These are phyloP conservation scores for Zophobas atratus DNA, from an alignment of 1,140 invertebrate species.

Conservation along the genomic window DNA sequence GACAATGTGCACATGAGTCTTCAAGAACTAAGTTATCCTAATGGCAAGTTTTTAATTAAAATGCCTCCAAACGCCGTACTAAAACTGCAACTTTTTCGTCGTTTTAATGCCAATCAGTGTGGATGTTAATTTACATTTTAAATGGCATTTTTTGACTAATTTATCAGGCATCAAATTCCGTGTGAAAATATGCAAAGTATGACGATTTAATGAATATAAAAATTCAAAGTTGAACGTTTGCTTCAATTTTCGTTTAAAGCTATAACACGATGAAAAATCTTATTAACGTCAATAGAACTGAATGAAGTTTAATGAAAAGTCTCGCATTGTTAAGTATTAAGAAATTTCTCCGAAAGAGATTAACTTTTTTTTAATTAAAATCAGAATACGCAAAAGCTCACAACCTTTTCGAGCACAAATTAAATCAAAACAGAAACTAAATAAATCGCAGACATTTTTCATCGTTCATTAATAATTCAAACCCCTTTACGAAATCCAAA, in stretches of 20 bases:
- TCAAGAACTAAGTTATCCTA: not conserved
- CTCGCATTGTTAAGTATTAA: slow-evolving; percentile 5
- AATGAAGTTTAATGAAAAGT: slow-evolving; percentile 4
- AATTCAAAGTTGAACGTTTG: too few relatives aligned
- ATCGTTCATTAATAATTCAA: slow-evolving; percentile 32
- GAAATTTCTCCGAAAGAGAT: not conserved
- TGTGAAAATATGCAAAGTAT: slow-evolving; percentile 22
- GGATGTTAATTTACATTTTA: slow-evolving; percentile 22
- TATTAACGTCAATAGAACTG: not conserved
- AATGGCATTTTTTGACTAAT: not conserved
- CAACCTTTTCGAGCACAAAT: slow-evolving; percentile 2
- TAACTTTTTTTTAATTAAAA: slow-evolving; percentile 10
- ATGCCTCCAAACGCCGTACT: not conserved
- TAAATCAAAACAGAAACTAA: not conserved
- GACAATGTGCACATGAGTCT: too few relatives aligned
- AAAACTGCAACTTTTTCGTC: not conserved
- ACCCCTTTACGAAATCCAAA: slow-evolving; percentile 8
- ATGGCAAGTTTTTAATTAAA: slow-evolving; percentile 8
- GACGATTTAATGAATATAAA: not conserved
- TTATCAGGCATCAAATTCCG: slow-evolving; percentile 16
- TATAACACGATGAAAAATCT: too few relatives aligned
- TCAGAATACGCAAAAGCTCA: not conserved
- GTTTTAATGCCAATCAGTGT: slow-evolving; percentile 18
- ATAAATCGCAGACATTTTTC: slow-evolving; percentile 1
- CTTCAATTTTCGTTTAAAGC: too few relatives aligned